These are phyloP conservation scores for Sciurus niger DNA, from an alignment of 2,113 vertebrate genomes.

Conservation along the genomic window DNA sequence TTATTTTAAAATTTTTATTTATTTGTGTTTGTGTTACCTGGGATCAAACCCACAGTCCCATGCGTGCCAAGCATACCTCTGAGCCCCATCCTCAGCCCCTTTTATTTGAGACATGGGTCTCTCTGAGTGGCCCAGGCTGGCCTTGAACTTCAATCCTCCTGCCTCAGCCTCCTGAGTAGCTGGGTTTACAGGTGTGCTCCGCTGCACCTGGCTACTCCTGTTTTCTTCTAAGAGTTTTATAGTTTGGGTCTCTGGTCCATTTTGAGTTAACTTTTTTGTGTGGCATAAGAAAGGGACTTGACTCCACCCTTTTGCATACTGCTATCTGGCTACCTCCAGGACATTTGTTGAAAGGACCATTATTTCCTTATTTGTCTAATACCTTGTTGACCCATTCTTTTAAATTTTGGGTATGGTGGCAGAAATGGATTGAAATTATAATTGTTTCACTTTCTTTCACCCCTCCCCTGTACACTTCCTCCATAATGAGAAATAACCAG, in stretches of 20 bases:
- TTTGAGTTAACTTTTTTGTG: not conserved
- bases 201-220: not conserved
- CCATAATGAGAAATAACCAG: not conserved
- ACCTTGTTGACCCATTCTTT: not conserved
- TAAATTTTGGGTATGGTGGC: not conserved
- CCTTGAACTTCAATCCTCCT: not conserved
- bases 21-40: not conserved
- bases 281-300: not conserved
- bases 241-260: not conserved
- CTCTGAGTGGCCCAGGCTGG: not conserved
- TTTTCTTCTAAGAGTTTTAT: slow-evolving; percentile 4
- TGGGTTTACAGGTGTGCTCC: not conserved
- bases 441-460: not conserved
- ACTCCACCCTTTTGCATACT: not conserved
- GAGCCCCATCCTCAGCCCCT: not conserved
- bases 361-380: not conserved
- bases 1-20: not conserved
- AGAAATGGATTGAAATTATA: not conserved
- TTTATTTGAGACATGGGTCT: not conserved
- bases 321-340: not conserved
- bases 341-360: not conserved
- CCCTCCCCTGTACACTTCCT: not conserved
- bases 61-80: too few species aligned
- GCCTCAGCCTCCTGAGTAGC: not conserved
- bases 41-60: not conserved